A percentile compares a stretch with the other conserved stretches of the same genome.
phyloP scores from a whole-genome alignment of 2,888 invertebrate species.

The Nomada flava region DNA sequence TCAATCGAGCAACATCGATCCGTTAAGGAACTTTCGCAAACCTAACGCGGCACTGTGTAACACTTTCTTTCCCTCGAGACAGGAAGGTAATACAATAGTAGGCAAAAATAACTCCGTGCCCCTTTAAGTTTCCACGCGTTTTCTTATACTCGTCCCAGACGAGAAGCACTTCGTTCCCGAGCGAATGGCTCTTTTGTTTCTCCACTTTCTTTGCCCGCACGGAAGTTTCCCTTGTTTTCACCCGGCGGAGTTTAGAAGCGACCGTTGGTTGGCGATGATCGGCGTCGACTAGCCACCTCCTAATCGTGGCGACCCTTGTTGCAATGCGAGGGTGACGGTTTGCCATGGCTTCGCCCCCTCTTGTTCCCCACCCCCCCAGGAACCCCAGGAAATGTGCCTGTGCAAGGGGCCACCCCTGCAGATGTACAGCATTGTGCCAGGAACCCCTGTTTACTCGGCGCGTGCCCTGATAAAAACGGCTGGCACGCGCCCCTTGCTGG shows the following conservation, averaged over 20 bases:
- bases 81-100: not conserved
- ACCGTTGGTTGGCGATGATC: slow-evolving; percentile 60
- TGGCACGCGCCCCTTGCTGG: slow-evolving; percentile 51
- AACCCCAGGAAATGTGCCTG: slow-evolving; percentile 53
- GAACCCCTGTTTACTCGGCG: slow-evolving; percentile 70
- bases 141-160: not conserved
- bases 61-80: not conserved
- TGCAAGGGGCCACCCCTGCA: slow-evolving; percentile 45
- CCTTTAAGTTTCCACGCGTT: not conserved
- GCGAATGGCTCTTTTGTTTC: slow-evolving; percentile 18
- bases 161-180: not conserved
- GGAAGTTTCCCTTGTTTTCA: not conserved
- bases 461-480: slow-evolving; percentile 56
- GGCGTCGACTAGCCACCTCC: slow-evolving; percentile 48
- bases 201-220: not conserved
- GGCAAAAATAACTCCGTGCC: slow-evolving; percentile 22
- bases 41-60: not conserved
- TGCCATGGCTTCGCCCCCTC: slow-evolving; percentile 50
- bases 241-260: not conserved
- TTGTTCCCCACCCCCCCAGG: not conserved
- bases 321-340: slow-evolving; percentile 63
- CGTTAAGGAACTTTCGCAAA: not conserved
- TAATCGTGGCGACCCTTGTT: slow-evolving; percentile 47
- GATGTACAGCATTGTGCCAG: slow-evolving; percentile 63
- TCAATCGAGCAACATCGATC: slow-evolving; percentile 12